Conservation (phyloP, 2,888 invertebrate species). For the Argyresthia albistria region DNA sequence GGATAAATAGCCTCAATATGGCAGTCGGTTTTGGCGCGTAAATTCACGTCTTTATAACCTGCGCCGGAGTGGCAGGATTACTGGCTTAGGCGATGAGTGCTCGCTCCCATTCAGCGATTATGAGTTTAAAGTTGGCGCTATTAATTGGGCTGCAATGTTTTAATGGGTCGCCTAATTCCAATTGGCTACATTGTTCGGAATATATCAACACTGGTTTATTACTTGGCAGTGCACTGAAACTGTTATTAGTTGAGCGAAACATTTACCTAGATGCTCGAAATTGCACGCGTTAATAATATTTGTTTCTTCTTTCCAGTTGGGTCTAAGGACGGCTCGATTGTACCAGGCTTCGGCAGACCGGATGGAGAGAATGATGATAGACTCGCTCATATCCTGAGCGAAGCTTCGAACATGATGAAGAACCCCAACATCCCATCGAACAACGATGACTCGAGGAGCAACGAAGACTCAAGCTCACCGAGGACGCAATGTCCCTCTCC, state of each 20-base stretch:
- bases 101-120: conserved; percentile 60
- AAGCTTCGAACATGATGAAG: conserved; percentile 93
- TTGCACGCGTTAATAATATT: neutral
- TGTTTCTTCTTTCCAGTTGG: conserved; percentile 66
- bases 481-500: conserved; percentile 86
- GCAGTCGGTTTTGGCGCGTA: conserved; percentile 59
- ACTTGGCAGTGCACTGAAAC: conserved; percentile 50
- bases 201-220: conserved; percentile 38
- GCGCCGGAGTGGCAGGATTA: conserved; percentile 60
- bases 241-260: neutral
- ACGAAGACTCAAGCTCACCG: conserved; percentile 85
- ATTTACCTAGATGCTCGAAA: neutral
- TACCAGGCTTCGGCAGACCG: conserved; percentile 81
- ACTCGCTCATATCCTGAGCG: conserved; percentile 92
- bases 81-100: conserved; percentile 62
- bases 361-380: conserved; percentile 90
- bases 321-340: conserved; percentile 83
- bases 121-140: conserved; percentile 37
- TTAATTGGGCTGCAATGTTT: conserved; percentile 44
- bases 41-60: conserved; percentile 56
- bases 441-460: conserved; percentile 78
- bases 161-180: conserved; percentile 68
- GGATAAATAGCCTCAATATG: conserved; percentile 63
- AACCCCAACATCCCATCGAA: conserved; percentile 59
- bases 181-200: conserved; percentile 26